These are phyloP conservation scores for Drosophila tropicalis DNA, from an alignment of 1,140 invertebrate genomes.

Conservation along the genomic window DNA sequence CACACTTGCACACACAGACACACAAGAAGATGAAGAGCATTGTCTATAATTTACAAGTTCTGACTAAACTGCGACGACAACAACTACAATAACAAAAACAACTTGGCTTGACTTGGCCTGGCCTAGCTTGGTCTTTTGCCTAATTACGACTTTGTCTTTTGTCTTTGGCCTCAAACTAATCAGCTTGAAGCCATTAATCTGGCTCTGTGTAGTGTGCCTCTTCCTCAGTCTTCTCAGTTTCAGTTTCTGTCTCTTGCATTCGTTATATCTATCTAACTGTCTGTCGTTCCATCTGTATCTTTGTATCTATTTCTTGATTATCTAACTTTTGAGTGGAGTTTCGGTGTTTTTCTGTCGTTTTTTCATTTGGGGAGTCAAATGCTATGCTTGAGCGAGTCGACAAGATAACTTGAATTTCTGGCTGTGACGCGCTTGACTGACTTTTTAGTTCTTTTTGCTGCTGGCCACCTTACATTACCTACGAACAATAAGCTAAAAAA, in stretches of 20 bases:
- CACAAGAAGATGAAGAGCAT: slow-evolving; percentile 40
- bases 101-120: neutral
- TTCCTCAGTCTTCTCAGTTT: neutral
- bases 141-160: slow-evolving; percentile 63
- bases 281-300: slow-evolving; percentile 24
- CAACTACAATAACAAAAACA: neutral
- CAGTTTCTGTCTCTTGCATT: slow-evolving; percentile 19
- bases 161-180: slow-evolving; percentile 77
- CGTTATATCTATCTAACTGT: slow-evolving; percentile 11
- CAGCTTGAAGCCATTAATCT: slow-evolving; percentile 78
- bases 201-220: slow-evolving; percentile 46
- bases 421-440: slow-evolving; percentile 57
- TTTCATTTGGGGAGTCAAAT: slow-evolving; percentile 22
- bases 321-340: slow-evolving; percentile 50
- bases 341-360: neutral
- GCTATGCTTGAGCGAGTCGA: slow-evolving; percentile 48
- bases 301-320: slow-evolving; percentile 59
- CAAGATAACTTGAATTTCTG: slow-evolving; percentile 72
- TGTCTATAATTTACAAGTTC: slow-evolving; percentile 73
- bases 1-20: neutral
- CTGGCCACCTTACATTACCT: slow-evolving; percentile 19
- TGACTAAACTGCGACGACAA: slow-evolving; percentile 53
- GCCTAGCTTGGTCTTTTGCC: slow-evolving; percentile 44
- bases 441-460: slow-evolving; percentile 51
- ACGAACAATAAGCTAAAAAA: neutral